A percentile compares a stretch with the other conserved stretches of the same genome.
Conservation (phyloP, 2,113 vertebrate genomes). For the Sinocyclocheilus grahami region DNA sequence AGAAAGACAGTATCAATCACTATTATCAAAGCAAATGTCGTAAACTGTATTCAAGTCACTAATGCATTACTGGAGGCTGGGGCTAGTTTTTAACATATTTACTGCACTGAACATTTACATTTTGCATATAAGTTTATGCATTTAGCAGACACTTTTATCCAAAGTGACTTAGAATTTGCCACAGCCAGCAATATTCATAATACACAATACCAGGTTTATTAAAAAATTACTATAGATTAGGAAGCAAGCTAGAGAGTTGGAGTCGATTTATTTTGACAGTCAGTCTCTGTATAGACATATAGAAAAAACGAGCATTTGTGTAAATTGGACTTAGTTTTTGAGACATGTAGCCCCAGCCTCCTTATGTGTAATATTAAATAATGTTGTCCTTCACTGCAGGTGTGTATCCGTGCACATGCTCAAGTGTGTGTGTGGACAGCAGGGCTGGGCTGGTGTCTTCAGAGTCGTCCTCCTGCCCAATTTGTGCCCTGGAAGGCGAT, state of each 20-base stretch:
- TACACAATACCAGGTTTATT: too few species aligned
- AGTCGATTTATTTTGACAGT: background rate
- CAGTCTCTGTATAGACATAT: background rate
- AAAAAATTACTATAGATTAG: too few species aligned
- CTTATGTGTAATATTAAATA: background rate
- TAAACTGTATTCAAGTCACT: background rate
- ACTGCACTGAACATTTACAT: too few species aligned
- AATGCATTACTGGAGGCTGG: background rate
- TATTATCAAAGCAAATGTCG: background rate
- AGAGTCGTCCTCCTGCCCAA: constrained; percentile 32
- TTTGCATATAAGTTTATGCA: too few species aligned
- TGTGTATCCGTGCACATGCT: constrained; percentile 53
- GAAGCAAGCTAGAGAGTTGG: background rate
- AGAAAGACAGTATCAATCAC: background rate
- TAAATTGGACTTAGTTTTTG: background rate
- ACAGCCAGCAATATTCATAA: too few species aligned
- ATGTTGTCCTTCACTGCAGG: constrained; percentile 57
- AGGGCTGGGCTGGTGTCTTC: constrained; percentile 13
- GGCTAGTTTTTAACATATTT: too few species aligned
- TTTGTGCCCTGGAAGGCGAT: constrained; percentile 28
- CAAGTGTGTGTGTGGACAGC: constrained; percentile 50
- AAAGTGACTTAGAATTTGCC: too few species aligned
- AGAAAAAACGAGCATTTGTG: background rate
- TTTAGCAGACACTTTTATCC: too few species aligned
- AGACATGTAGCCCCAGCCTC: background rate